A percentile compares a stretch with the other conserved stretches of the same genome.
Conservation (phyloP, 2,113 vertebrate species). For the Genyomyrus donnyi region DNA sequence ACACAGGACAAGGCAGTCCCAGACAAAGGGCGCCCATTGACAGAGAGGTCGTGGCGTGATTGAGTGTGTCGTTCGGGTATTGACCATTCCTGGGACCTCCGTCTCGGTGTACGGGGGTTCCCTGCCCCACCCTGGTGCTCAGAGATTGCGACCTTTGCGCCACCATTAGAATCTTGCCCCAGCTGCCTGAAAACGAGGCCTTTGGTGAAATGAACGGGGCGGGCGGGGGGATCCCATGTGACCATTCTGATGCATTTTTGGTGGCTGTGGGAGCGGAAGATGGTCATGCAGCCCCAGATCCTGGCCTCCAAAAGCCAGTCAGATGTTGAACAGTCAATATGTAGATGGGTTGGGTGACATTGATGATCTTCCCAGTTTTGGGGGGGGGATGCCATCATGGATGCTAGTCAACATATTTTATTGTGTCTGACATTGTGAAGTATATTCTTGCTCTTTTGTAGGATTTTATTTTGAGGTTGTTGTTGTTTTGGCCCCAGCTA, state of each 20-base stretch:
- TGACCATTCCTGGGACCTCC: conserved; percentile 1
- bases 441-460: neutral
- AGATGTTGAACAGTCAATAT: conserved; percentile 48
- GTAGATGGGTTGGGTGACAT: neutral
- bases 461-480: neutral
- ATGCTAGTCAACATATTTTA: neutral
- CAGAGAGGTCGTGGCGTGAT: conserved; percentile 1
- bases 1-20: neutral
- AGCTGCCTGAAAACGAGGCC: neutral
- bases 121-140: neutral
- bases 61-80: conserved; percentile 8
- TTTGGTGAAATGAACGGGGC: neutral
- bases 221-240: neutral
- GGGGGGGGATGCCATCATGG: neutral
- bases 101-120: conserved; percentile 1
- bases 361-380: neutral
- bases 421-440: neutral
- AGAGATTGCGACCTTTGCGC: conserved; percentile 20
- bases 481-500: neutral
- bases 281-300: conserved; percentile 16
- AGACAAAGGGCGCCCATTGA: neutral
- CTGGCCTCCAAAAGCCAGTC: conserved; percentile 47
- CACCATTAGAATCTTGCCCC: conserved; percentile 10
- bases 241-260: conserved; percentile 15
- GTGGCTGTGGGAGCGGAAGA: neutral